A percentile compares a stretch with the other conserved stretches of the same genome.
Evolutionary conservation across 2,113 vertebrate species (phyloP).

Genomic region (Lota lota): DNA sequence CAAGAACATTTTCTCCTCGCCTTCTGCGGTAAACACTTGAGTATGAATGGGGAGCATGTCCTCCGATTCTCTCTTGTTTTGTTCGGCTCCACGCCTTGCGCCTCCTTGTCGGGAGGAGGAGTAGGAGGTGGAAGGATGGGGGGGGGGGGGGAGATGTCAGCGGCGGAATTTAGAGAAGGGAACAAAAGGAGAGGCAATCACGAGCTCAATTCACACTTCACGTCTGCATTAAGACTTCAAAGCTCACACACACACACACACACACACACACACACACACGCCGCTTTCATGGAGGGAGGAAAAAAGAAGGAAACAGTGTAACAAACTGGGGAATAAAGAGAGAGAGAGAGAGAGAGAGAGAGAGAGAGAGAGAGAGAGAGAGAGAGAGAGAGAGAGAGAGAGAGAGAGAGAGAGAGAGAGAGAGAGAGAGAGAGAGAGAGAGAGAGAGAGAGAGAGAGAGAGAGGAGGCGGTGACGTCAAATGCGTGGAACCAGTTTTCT

Average conservation of each 20-base stretch:
- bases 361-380: neutral
- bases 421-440: neutral
- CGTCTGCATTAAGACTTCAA: constrained; percentile 63
- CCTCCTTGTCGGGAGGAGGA: too few relatives aligned
- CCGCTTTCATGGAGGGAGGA: constrained; percentile 37
- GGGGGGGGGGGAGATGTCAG: constrained; percentile 45
- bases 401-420: neutral
- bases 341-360: neutral
- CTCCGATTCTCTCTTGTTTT: too few relatives aligned
- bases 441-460: neutral
- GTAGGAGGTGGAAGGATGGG: neutral
- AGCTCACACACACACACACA: constrained; percentile 17
- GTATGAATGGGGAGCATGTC: too few relatives aligned
- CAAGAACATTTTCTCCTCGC: too few relatives aligned
- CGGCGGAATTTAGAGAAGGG: constrained; percentile 28
- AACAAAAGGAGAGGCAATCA: constrained; percentile 26
- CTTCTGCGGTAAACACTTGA: too few relatives aligned
- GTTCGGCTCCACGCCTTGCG: too few relatives aligned
- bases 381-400: neutral
- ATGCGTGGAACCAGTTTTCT: constrained; percentile 52
- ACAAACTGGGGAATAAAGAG: constrained; percentile 39
- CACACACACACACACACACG: too few relatives aligned
- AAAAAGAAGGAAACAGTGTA: constrained; percentile 31
- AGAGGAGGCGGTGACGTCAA: constrained; percentile 35
- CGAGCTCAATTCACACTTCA: constrained; percentile 47